Percentiles rank a stretch among this genome's conserved stretches.
Evolutionary conservation across 2,797 vertebrate species (phyloP).

Genomic region (Sebastes alutus): DNA sequence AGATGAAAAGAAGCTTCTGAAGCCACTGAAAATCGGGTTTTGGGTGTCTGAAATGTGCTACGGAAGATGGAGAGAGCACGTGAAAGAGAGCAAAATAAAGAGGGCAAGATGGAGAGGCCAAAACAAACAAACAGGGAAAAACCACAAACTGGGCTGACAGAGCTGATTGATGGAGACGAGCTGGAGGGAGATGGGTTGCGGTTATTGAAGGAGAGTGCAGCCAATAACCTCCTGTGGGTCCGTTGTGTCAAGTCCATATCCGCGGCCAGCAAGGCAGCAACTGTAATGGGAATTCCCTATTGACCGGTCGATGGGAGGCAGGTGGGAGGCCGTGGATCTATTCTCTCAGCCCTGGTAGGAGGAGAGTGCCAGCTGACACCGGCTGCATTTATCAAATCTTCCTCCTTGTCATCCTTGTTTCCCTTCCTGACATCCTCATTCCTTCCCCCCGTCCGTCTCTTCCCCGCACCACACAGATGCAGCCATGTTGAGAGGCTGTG

Average conservation of each 20-base stretch:
- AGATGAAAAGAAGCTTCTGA: slow-evolving; percentile 60
- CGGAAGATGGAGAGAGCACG: slow-evolving; percentile 20
- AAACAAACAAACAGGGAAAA: slow-evolving; percentile 41
- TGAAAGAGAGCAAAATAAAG: neutral
- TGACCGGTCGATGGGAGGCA: slow-evolving; percentile 55
- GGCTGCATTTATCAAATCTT: slow-evolving; percentile 48
- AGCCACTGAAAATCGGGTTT: slow-evolving; percentile 42
- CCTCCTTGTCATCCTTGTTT: slow-evolving; percentile 3
- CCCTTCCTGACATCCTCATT: neutral
- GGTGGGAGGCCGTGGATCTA: slow-evolving; percentile 55
- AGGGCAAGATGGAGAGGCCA: slow-evolving; percentile 12
- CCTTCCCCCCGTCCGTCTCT: neutral
- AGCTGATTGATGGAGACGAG: slow-evolving; percentile 58
- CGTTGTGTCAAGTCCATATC: slow-evolving; percentile 67
- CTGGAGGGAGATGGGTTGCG: slow-evolving; percentile 47
- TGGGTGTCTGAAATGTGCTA: slow-evolving; percentile 35
- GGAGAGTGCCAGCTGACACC: slow-evolving; percentile 40
- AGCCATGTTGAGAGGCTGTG: slow-evolving; percentile 29
- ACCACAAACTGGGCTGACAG: slow-evolving; percentile 33
- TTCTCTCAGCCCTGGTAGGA: slow-evolving; percentile 28
- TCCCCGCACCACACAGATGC: neutral
- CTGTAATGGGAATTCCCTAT: slow-evolving; percentile 65
- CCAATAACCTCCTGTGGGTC: slow-evolving; percentile 65
- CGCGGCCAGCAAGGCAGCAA: slow-evolving; percentile 58
- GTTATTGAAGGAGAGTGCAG: slow-evolving; percentile 68